Conservation (phyloP, 2,113 vertebrate species). For the Hippocampus comes region DNA sequence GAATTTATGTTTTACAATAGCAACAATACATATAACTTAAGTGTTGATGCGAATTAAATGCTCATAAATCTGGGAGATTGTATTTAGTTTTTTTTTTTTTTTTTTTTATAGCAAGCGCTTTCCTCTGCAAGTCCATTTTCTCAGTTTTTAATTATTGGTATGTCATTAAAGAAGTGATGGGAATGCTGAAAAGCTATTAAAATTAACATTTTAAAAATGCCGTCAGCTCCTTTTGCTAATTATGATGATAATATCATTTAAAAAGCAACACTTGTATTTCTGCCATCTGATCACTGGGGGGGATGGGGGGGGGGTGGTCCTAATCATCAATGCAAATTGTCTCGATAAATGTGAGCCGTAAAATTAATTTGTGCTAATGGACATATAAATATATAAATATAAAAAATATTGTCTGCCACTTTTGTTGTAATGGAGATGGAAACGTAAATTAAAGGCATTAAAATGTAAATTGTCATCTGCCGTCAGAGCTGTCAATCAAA, state of each 20-base stretch:
- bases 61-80: not conserved
- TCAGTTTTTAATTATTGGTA: not conserved
- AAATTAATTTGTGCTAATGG: not conserved
- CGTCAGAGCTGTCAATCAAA: not conserved
- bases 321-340: slow-evolving; percentile 5
- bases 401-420: not conserved
- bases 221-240: not conserved
- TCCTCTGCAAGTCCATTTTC: not conserved
- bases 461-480: not conserved
- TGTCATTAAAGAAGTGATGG: not conserved
- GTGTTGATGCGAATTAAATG: not conserved
- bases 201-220: not conserved
- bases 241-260: not conserved
- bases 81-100: not conserved
- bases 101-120: not conserved
- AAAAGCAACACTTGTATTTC: not conserved
- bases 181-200: slow-evolving; percentile 1
- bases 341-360: not conserved
- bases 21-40: not conserved
- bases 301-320: not conserved
- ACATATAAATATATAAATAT: not conserved
- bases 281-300: not conserved
- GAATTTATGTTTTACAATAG: not conserved
- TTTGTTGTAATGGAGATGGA: not conserved
- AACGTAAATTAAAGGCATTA: not conserved